Conservation (phyloP, 2,797 vertebrate genomes). For the Streptopelia turtur region DNA sequence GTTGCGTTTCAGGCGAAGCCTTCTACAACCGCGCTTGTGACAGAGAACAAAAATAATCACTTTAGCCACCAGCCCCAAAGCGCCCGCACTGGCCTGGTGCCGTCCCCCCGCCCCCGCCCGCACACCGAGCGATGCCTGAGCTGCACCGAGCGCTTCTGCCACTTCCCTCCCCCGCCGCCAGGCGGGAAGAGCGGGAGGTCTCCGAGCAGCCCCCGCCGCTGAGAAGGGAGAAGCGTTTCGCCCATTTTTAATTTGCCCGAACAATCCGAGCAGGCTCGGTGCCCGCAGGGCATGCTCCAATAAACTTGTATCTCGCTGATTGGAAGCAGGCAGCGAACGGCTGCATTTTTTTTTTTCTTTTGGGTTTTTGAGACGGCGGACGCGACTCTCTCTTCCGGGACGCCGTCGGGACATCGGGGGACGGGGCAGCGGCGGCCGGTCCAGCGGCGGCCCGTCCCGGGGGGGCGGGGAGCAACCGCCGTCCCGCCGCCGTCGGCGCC, state of each 20-base stretch:
- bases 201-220: constrained; percentile 70
- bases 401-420: background rate
- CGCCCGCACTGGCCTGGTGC: background rate
- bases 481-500: background rate
- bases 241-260: constrained; percentile 79
- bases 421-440: background rate
- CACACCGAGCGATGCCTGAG: constrained; percentile 34
- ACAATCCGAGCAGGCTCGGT: constrained; percentile 76
- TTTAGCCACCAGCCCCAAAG: background rate
- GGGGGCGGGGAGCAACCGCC: background rate
- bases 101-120: background rate
- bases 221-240: constrained; percentile 74
- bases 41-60: background rate
- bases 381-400: constrained; percentile 22
- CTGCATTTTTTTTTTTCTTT: background rate
- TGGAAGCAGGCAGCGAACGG: constrained; percentile 77
- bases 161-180: background rate
- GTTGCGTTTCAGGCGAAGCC: background rate
- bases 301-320: constrained; percentile 80
- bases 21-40: background rate
- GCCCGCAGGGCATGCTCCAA: constrained; percentile 77
- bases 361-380: background rate
- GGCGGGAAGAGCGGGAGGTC: constrained; percentile 28
- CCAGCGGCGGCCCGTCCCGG: too few relatives aligned
- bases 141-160: background rate